A percentile compares a stretch with the other conserved stretches of the same genome.
phyloP scores from a whole-genome alignment of 2,113 vertebrate species.

The Epinephelus moara region DNA sequence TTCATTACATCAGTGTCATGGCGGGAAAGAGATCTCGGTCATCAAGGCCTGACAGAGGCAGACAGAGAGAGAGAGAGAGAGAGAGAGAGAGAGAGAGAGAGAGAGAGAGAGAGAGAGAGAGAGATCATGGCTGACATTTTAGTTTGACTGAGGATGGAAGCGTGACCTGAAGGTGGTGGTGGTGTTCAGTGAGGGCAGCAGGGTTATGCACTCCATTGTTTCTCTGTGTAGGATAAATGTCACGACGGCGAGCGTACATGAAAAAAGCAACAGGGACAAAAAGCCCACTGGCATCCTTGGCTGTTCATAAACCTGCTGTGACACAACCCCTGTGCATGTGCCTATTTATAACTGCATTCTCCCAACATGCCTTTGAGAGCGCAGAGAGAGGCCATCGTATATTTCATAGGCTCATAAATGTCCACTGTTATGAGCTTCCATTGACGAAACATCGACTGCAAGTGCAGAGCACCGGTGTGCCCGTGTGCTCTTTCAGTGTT shows the following conservation, averaged over 20 bases:
- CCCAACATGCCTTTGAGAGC: slow-evolving; percentile 30
- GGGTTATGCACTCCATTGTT: slow-evolving; percentile 44
- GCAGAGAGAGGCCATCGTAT: slow-evolving; percentile 4
- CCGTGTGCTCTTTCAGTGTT: not conserved
- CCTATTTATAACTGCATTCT: slow-evolving; percentile 50
- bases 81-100: not conserved
- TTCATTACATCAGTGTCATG: not conserved
- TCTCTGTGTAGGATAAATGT: slow-evolving; percentile 67
- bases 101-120: not conserved
- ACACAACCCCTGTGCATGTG: slow-evolving; percentile 21
- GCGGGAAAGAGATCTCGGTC: not conserved
- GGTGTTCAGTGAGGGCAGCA: not conserved
- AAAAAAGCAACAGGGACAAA: slow-evolving; percentile 52
- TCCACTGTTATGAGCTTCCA: slow-evolving; percentile 33
- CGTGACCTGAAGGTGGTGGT: slow-evolving; percentile 55
- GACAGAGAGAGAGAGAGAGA: not conserved
- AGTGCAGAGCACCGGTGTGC: not conserved
- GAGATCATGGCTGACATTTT: slow-evolving; percentile 62
- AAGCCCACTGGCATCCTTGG: slow-evolving; percentile 40
- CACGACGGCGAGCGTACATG: slow-evolving; percentile 36
- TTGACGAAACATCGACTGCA: slow-evolving; percentile 37
- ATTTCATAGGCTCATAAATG: slow-evolving; percentile 47
- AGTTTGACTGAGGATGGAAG: slow-evolving; percentile 28
- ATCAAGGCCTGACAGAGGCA: slow-evolving; percentile 1
- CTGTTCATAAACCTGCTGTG: slow-evolving; percentile 54